phyloP scores from a whole-genome alignment of 1,140 invertebrate species.

The Chlorops oryzae region DNA sequence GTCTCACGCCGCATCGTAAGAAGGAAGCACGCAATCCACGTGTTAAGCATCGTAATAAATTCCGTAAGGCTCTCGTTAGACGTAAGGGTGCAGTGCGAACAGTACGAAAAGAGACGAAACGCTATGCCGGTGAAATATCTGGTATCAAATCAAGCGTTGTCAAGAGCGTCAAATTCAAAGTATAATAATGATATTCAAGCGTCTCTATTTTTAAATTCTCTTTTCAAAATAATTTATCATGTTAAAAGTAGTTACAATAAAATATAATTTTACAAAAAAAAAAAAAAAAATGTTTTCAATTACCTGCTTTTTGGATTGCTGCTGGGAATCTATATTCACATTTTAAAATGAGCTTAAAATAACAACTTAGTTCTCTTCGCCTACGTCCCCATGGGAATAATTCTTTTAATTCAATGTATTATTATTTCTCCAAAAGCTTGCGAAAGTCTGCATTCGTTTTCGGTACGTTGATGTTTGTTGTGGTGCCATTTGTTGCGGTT shows the following conservation, averaged over 20 bases:
- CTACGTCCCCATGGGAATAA: no score
- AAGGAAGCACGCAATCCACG: slow-evolving; percentile 89
- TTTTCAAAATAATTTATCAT: no score
- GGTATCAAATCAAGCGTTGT: slow-evolving; percentile 82
- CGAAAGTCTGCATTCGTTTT: slow-evolving; percentile 42
- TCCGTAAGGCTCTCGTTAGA: slow-evolving; percentile 79
- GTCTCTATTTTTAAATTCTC: no score
- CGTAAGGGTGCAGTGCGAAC: slow-evolving; percentile 83
- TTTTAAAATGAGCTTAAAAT: no score
- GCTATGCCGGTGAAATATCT: slow-evolving; percentile 83
- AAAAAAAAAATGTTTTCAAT: no score
- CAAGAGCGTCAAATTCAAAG: slow-evolving; percentile 83
- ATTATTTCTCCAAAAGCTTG: slow-evolving; percentile 22
- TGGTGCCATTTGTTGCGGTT: neutral
- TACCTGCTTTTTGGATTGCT: no score
- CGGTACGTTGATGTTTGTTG: neutral
- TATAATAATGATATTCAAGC: no score
- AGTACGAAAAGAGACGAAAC: slow-evolving; percentile 67
- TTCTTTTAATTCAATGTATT: no score
- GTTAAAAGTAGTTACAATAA: no score
- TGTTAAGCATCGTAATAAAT: slow-evolving; percentile 89
- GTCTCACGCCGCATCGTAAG: slow-evolving; percentile 79
- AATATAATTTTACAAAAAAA: no score
- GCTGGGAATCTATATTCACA: no score
- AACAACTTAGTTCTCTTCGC: no score